These are phyloP conservation scores for Athalia circularis DNA, from an alignment of 2,888 invertebrate genomes.

Conservation along the genomic window DNA sequence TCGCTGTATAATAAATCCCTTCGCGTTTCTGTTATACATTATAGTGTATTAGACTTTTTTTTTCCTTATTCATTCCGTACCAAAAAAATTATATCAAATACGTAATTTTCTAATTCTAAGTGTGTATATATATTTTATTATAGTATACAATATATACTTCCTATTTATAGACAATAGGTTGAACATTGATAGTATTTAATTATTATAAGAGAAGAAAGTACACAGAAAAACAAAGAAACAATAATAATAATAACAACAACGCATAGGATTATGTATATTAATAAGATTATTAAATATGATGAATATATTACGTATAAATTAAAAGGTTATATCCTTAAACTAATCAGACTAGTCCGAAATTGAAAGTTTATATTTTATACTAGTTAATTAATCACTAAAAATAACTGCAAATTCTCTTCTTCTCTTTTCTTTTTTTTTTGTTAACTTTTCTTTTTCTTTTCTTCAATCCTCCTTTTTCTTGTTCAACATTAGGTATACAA, in stretches of 20 bases:
- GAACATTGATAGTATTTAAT: neutral
- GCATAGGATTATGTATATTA: neutral
- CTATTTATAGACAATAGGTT: neutral
- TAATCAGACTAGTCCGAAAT: slow-evolving; percentile 47
- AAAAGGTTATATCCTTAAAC: slow-evolving; percentile 9
- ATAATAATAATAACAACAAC: neutral
- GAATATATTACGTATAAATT: neutral
- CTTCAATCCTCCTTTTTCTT: neutral
- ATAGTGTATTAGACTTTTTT: neutral
- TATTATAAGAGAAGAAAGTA: no score
- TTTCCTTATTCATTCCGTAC: neutral
- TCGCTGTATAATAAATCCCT: no score
- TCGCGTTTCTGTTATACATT: neutral
- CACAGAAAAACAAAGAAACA: neutral
- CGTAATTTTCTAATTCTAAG: neutral
- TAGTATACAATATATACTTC: neutral
- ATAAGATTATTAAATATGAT: neutral
- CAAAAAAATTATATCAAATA: neutral
- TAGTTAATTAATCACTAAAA: neutral
- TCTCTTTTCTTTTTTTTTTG: slow-evolving; percentile 12
- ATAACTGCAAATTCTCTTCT: slow-evolving; percentile 2
- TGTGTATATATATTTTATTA: neutral
- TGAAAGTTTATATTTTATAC: slow-evolving; percentile 11
- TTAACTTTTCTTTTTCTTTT: neutral
- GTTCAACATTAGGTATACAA: neutral